Evolutionary conservation across 2,888 invertebrate species (phyloP).

Genomic region (Pinctada fucata): DNA sequence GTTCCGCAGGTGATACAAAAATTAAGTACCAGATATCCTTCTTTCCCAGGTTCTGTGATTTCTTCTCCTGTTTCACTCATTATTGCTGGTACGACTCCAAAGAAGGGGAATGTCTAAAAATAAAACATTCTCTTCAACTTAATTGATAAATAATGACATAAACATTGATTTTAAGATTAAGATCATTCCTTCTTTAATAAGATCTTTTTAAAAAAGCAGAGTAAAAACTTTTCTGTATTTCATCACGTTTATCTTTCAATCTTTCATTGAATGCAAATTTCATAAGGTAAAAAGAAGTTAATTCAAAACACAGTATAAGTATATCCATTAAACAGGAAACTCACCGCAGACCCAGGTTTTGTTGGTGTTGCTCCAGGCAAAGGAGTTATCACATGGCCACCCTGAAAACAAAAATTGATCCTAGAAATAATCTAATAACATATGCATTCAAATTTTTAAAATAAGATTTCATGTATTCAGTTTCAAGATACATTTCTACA

Average conservation of each 20-base stretch:
- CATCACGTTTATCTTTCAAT: too few relatives aligned
- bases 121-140: background rate
- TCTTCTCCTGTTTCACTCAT: constrained; percentile 90
- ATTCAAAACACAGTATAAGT: too few relatives aligned
- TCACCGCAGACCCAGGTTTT: constrained; percentile 98
- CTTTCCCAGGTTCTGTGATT: constrained; percentile 89
- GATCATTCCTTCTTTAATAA: too few relatives aligned
- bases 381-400: constrained; percentile 97
- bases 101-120: constrained; percentile 93
- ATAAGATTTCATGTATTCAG: background rate
- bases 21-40: constrained; percentile 89
- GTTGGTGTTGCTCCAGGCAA: constrained; percentile 96
- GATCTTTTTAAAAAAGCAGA: too few relatives aligned
- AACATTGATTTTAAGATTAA: too few relatives aligned
- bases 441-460: too few relatives aligned
- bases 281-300: too few relatives aligned
- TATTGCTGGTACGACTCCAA: constrained; percentile 93
- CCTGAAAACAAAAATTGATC: constrained; percentile 76
- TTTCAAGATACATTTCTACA: background rate
- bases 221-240: too few relatives aligned
- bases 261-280: too few relatives aligned
- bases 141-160: too few relatives aligned
- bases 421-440: too few relatives aligned
- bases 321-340: constrained; percentile 68
- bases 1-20: too few relatives aligned